Base-by-base conservation (phyloP, 2,797 vertebrate species). In the Liasis olivaceus region DNA sequence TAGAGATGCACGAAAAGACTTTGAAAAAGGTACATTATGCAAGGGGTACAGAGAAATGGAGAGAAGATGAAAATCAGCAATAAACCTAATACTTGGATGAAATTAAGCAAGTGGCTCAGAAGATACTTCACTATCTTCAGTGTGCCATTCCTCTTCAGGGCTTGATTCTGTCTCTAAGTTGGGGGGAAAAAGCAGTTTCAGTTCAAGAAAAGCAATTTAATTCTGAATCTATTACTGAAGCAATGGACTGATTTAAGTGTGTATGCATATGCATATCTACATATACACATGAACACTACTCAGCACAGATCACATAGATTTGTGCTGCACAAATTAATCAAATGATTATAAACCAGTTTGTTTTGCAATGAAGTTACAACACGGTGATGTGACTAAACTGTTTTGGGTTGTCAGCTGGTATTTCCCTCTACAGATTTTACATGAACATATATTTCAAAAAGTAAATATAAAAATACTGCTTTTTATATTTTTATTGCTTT, bases 21-120 rank as follows among this genome's bases (percentile, higher is more conserved):
- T 90, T 47, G 59, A 54, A 93, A 81, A 54, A 26, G 9, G 9
- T 42, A 72, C 15, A 26, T n/a, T 51, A 20, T 91, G 36, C 17
- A 91, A 72, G 28, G 17, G 14, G 54, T 7, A 3, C 7, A 86
- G 58, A 59, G 60, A 81, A 93, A 77, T 42, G 54, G 22, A 15
- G 56, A n/a, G 36, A 89, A 81, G 58, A n/a, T 87, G 56, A 93
- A 88, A 63, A 62, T 26, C n/a, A 31, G 87, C 56, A 93, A 56
- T 62, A 24, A 14, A 15, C 14, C 14, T 17, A 81, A 54, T 87
- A 28, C 3, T 47, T 59, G 51, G 47, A 56, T 36, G n/a, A n/a
- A 28, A 36, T 87, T 28, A 24, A 63, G 26, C 42, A 89, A 89
- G 62, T 56, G n/a, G 4, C 2, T 84, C 26, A 91, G 17, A 60